phyloP scores from a whole-genome alignment of 1,140 invertebrate genomes.

The Anagrus nilaparvatae region DNA sequence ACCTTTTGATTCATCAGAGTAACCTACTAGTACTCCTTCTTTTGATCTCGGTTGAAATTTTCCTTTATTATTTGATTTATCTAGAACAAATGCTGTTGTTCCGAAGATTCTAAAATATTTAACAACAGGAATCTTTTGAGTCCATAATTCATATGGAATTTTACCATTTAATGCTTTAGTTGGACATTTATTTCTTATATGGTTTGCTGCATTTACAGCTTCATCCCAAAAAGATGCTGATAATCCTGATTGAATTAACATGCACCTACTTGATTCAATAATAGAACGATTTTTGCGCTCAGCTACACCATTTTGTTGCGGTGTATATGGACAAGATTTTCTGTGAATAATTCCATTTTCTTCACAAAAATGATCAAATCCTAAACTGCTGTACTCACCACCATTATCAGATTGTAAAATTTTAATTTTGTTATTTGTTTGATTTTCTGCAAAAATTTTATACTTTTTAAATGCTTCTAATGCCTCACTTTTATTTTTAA shows the following conservation, averaged over 20 bases:
- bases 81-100: slow-evolving; percentile 18
- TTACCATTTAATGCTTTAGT: background rate
- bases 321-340: slow-evolving; percentile 21
- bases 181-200: slow-evolving; percentile 12
- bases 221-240: slow-evolving; percentile 11
- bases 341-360: slow-evolving; percentile 3
- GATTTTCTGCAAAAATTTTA: slow-evolving; percentile 23
- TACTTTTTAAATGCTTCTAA: slow-evolving; percentile 21
- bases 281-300: slow-evolving; percentile 24
- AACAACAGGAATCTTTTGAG: background rate
- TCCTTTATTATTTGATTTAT: slow-evolving; percentile 14
- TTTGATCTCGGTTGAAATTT: slow-evolving; percentile 22
- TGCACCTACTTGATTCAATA: slow-evolving; percentile 18
- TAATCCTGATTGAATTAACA: slow-evolving; percentile 16
- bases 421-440: slow-evolving; percentile 17
- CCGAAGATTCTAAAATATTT: slow-evolving; percentile 24
- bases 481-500: slow-evolving; percentile 26
- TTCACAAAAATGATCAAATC: slow-evolving; percentile 18
- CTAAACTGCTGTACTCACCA: slow-evolving; percentile 24
- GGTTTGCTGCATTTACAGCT: slow-evolving; percentile 4
- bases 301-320: slow-evolving; percentile 25
- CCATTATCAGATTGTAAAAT: slow-evolving; percentile 20
- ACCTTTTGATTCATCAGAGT: slow-evolving; percentile 21
- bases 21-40: slow-evolving; percentile 26
- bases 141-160: slow-evolving; percentile 5